Conservation (phyloP, 2,888 invertebrate genomes). For the Mesorhabditis spiculigera region DNA sequence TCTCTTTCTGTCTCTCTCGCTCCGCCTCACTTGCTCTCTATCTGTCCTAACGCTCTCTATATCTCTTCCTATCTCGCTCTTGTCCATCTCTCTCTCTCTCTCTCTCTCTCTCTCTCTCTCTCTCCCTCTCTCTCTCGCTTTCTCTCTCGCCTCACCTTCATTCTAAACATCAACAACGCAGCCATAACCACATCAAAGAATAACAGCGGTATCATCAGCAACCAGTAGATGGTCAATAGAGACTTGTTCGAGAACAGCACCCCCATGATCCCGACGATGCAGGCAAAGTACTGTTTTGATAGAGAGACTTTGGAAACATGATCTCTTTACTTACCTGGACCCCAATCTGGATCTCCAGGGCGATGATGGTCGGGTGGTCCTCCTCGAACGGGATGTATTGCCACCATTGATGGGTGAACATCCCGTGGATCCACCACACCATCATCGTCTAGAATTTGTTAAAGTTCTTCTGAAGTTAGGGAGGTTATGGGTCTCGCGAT, state of each 20-base stretch:
- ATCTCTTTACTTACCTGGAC: slow-evolving; percentile 5
- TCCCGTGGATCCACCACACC: neutral
- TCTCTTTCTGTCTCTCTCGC: too few species aligned
- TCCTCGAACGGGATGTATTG: slow-evolving; percentile 5
- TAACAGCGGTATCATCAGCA: slow-evolving; percentile 26
- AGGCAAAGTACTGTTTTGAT: slow-evolving; percentile 20
- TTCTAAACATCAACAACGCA: slow-evolving; percentile 13
- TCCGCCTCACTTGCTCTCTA: too few species aligned
- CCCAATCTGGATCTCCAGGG: slow-evolving; percentile 9
- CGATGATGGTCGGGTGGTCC: neutral
- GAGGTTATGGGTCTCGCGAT: neutral
- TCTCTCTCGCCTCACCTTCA: neutral
- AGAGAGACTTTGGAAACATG: neutral
- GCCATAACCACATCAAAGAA: slow-evolving; percentile 18
- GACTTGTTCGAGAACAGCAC: slow-evolving; percentile 19
- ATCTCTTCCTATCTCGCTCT: too few species aligned
- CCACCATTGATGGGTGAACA: slow-evolving; percentile 3
- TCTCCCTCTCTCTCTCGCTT: too few species aligned
- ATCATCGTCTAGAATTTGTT: neutral
- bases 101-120: too few species aligned
- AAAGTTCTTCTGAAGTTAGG: too few species aligned
- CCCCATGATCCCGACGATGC: slow-evolving; percentile 19
- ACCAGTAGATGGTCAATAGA: slow-evolving; percentile 20
- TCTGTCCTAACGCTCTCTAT: too few species aligned
- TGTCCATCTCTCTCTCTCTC: too few species aligned